Evolutionary conservation across 2,888 invertebrate genomes (phyloP).

Genomic region (Fabriciana adippe): DNA sequence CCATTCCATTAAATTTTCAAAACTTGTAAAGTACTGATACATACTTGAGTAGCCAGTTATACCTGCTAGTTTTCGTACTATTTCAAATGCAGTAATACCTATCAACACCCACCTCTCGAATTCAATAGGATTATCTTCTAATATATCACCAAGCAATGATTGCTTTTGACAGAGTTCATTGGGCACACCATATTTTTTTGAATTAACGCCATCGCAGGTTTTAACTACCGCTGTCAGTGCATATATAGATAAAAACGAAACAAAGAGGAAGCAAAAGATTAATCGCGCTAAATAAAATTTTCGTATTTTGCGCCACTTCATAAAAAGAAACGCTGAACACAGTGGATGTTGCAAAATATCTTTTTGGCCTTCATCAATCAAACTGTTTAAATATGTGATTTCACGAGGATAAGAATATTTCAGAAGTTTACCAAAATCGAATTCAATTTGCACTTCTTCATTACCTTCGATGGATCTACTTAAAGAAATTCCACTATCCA

Average conservation of each 20-base stretch:
- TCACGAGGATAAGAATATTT: conserved; percentile 93
- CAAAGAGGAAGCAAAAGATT: conserved; percentile 90
- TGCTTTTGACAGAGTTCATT: conserved; percentile 88
- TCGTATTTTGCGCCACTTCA: conserved; percentile 95
- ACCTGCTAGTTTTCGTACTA: conserved; percentile 89
- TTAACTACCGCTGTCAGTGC: conserved; percentile 89
- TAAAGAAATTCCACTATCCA: conserved; percentile 89
- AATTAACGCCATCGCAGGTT: conserved; percentile 82
- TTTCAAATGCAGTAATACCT: conserved; percentile 89
- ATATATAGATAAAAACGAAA: conserved; percentile 89
- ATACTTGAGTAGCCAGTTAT: conserved; percentile 90
- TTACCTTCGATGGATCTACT: conserved; percentile 88
- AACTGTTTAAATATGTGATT: conserved; percentile 92
- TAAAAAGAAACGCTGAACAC: conserved; percentile 92
- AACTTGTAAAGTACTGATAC: conserved; percentile 89
- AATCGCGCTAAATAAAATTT: conserved; percentile 92
- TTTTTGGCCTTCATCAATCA: conserved; percentile 94
- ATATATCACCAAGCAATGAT: conserved; percentile 87
- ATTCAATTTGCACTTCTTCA: conserved; percentile 90
- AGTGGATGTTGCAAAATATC: conserved; percentile 92
- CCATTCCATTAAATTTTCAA: conserved; percentile 94
- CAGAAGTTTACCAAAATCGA: conserved; percentile 90
- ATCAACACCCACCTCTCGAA: conserved; percentile 91
- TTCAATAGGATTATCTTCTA: conserved; percentile 89
- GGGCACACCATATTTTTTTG: conserved; percentile 78